phyloP scores from a whole-genome alignment of 1,140 invertebrate species.

The Bombus balteatus region DNA sequence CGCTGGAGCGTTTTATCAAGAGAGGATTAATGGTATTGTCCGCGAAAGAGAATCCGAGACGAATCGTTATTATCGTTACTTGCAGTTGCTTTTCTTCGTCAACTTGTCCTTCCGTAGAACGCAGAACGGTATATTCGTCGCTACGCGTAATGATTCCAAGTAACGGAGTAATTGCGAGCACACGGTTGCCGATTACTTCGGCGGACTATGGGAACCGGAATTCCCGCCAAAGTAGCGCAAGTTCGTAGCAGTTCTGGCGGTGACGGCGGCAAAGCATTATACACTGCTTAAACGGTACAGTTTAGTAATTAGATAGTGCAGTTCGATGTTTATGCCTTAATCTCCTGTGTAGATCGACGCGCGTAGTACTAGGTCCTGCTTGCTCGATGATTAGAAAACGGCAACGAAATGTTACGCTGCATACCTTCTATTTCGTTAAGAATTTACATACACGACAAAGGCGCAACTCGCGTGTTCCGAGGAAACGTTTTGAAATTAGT shows the following conservation, averaged over 20 bases:
- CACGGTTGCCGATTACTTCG: slow-evolving; percentile 23
- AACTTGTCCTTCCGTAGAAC: background rate
- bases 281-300: slow-evolving; percentile 21
- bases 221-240: slow-evolving; percentile 27
- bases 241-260: slow-evolving; percentile 11
- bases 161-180: slow-evolving; percentile 30
- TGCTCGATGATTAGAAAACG: background rate
- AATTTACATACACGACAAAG: background rate
- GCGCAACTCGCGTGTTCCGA: background rate
- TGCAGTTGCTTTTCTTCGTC: slow-evolving; percentile 37
- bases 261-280: background rate
- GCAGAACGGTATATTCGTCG: background rate
- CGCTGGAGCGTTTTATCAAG: slow-evolving; percentile 18
- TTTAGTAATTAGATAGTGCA: slow-evolving; percentile 47
- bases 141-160: background rate
- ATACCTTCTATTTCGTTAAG: too few relatives aligned
- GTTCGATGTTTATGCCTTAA: slow-evolving; percentile 45
- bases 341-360: background rate
- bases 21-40: slow-evolving; percentile 49
- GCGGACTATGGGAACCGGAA: slow-evolving; percentile 1
- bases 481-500: slow-evolving; percentile 8
- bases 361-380: background rate
- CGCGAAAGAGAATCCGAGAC: slow-evolving; percentile 27
- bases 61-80: slow-evolving; percentile 44
- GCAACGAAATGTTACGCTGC: background rate